Conservation (phyloP, 1,140 invertebrate species). For the Hesperophylax magnus region DNA sequence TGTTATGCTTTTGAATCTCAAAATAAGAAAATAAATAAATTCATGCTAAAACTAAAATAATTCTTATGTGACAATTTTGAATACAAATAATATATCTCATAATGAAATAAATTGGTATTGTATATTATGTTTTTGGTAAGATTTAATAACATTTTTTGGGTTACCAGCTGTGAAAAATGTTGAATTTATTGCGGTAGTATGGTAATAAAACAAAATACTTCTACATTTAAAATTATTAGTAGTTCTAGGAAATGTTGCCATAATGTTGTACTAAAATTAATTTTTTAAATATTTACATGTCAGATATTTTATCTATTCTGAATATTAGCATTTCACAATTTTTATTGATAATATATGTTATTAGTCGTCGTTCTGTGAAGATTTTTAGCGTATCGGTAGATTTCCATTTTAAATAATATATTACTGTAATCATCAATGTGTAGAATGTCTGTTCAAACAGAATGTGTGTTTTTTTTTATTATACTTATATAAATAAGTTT, state of each 20-base stretch:
- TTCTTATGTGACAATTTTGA: too few relatives aligned
- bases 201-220: not conserved
- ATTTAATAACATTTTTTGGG: too few relatives aligned
- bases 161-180: too few relatives aligned
- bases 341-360: not conserved
- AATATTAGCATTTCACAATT: not conserved
- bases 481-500: too few relatives aligned
- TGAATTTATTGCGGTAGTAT: too few relatives aligned
- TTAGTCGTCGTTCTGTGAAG: not conserved
- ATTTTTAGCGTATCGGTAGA: not conserved
- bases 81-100: too few relatives aligned
- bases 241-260: conserved; percentile 26
- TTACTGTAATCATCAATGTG: conserved; percentile 1
- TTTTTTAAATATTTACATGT: not conserved
- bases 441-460: not conserved
- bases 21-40: too few relatives aligned
- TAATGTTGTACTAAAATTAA: conserved; percentile 25
- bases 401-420: conserved; percentile 2
- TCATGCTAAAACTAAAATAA: too few relatives aligned
- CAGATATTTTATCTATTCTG: not conserved
- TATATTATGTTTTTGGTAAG: too few relatives aligned
- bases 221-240: not conserved
- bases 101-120: too few relatives aligned
- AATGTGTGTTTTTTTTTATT: not conserved
- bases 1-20: too few relatives aligned